A percentile compares a stretch with the other conserved stretches of the same genome.
Conservation (phyloP, 64 coral and sea anemone species). For the Anthopleura sola region DNA sequence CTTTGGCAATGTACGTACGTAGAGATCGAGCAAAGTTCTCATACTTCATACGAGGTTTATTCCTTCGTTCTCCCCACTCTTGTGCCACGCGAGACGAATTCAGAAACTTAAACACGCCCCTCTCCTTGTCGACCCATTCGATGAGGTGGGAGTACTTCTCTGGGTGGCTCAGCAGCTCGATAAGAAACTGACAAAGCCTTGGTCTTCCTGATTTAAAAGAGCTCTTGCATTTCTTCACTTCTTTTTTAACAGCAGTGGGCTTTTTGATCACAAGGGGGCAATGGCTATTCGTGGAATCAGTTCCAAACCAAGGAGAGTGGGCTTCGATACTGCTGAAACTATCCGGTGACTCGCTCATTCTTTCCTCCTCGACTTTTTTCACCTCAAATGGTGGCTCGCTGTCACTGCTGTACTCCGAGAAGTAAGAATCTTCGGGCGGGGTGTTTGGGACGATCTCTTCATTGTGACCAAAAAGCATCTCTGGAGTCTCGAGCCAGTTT, state of each 20-base stretch:
- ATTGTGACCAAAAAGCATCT: not conserved
- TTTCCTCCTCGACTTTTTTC: slow-evolving; percentile 25
- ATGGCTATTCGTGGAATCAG: not conserved
- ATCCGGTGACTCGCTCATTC: slow-evolving; percentile 33
- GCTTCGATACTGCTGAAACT: slow-evolving; percentile 40
- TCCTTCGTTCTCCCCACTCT: slow-evolving; percentile 44
- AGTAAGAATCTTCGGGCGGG: not conserved
- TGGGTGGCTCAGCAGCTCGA: slow-evolving; percentile 37
- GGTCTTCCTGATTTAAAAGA: slow-evolving; percentile 52
- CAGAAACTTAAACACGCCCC: slow-evolving; percentile 59
- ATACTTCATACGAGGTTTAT: slow-evolving; percentile 64
- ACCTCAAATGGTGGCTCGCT: not conserved
- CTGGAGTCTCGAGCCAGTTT: not conserved
- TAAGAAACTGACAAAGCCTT: slow-evolving; percentile 46
- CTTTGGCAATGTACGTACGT: slow-evolving; percentile 64
- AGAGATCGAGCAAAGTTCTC: slow-evolving; percentile 71
- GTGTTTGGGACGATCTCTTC: not conserved
- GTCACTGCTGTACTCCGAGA: slow-evolving; percentile 23
- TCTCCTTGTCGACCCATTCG: slow-evolving; percentile 63
- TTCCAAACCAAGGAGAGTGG: slow-evolving; percentile 8
- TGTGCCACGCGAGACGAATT: slow-evolving; percentile 52
- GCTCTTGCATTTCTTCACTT: slow-evolving; percentile 31
- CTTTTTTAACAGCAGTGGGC: slow-evolving; percentile 28
- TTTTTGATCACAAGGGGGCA: not conserved
- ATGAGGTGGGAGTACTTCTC: slow-evolving; percentile 52